Base-by-base conservation (phyloP, 1,140 invertebrate species). In the Euwallacea similis region DNA sequence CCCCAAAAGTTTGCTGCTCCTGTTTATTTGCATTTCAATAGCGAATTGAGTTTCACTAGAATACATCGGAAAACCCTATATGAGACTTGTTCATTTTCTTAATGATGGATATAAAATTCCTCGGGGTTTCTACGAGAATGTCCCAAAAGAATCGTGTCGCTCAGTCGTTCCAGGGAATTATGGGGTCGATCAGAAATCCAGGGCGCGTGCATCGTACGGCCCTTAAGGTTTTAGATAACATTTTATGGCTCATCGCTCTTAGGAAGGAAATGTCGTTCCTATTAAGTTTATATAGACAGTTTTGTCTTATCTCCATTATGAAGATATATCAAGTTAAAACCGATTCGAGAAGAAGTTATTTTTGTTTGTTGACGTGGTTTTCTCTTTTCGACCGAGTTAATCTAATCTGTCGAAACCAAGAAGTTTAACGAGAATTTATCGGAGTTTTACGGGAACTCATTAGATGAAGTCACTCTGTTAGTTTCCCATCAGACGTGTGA, bases 151-250 rank as follows among this genome's bases (percentile, higher is more conserved):
- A 9, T 21, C 33, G 66, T 68, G 66, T 59, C 66, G 15, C 43
- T 13, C 55, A 44, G 41, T n/a, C 66, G 56, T 68, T 68, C 46
- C 60, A 41, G 56, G 8, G 56, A 68, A 68, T 68, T 60, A 60
- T 68, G 41, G 55, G 56, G 66, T 59, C 54, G 66, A 60, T 68
- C 44, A 47, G 43, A 59, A 68, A 68, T 68, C 66, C 54, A 50
- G 66, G 21, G 43, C 42, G 66, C 54, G 54, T 68, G 66, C 56
- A 68, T 41, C 21, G 66, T 44, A 47, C 41, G 56, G 21, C 42
- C 66, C 55, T 68, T 67, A 67, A 60, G 66, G 66, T 16, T 68
- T 60, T 21, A 68, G 66, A 68, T 68, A 68, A 68, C 66, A 68
- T 60, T 68, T 68, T 68, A 68, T 68, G 66, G 66, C 13, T 60